These are phyloP conservation scores for Metaphire vulgaris DNA, from an alignment of 1,140 invertebrate species.

Conservation along the genomic window DNA sequence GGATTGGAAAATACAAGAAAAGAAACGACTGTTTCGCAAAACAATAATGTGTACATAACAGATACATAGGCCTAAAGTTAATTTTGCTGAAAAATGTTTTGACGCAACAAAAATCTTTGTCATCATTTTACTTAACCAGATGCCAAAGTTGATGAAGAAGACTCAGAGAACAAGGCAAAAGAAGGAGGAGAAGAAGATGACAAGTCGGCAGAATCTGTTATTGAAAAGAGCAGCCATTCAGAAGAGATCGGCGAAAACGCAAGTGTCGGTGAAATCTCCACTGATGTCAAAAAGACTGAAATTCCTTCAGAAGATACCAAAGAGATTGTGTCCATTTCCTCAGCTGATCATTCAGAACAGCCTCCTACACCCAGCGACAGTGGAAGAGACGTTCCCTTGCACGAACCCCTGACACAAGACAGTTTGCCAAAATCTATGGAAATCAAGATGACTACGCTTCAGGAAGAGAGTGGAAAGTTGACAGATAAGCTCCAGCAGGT, in stretches of 20 bases:
- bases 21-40: no score
- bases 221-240: neutral
- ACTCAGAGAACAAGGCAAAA: neutral
- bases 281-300: neutral
- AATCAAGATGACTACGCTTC: conserved; percentile 29
- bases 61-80: no score
- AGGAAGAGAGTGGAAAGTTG: neutral
- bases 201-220: neutral
- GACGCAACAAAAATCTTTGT: neutral
- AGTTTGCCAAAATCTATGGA: conserved; percentile 41
- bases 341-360: neutral
- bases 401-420: conserved; percentile 37
- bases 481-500: conserved; percentile 53
- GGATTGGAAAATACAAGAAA: no score
- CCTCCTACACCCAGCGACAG: neutral
- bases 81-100: no score
- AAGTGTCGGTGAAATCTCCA: neutral
- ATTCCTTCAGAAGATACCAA: no score
- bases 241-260: neutral
- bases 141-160: conserved; percentile 7
- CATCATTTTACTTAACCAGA: neutral
- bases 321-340: neutral
- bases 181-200: neutral
- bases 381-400: conserved; percentile 6
- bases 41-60: no score